Evolutionary conservation across 2,113 vertebrate genomes (phyloP), one percentile per base, ranked within the genome.

Genomic region (Turdus rufiventris): DNA sequence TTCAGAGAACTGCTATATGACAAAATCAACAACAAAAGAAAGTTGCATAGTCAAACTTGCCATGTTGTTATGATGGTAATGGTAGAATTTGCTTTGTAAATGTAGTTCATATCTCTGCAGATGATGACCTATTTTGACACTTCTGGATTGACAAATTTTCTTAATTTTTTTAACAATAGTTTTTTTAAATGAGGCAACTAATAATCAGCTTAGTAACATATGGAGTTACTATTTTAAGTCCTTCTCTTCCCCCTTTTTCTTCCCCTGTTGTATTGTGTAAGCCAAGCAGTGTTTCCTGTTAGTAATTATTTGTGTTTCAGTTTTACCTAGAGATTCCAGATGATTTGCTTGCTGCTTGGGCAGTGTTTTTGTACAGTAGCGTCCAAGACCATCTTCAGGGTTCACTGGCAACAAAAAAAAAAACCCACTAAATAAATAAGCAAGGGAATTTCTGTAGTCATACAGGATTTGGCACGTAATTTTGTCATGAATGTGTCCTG

Each of bases 261-360:
- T 26, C 20, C 8, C 4, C 26, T 85, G 1, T 56, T 95, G 36
- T 85, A 54, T 83, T 88, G 54, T 93, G 60, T 70, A 83, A 91
- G 87, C 71, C 74, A 94, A 56, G 47, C 71, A 88, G 71, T 76
- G 58, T 88, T 85, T 95, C 94, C 91, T 94, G 89, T 93, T 93
- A 80, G 62, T 62, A 85, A 70, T 95, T 92, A 65, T 91, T 94
- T 92, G 81, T 91, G 36, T 89, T 89, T 89, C 74, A 58, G 50
- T 73, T 90, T 90, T 86, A 85, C 92, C 72, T 90, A n/a, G 71
- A 66, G 63, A 66, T 93, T 95, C 62, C 54, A 72, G 38, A 42
- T 91, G 75, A 90, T 70, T 57, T 73, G 12, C 47, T 90, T 95
- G 61, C 60, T 88, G 34, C 43, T 66, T 91, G 48, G 43, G 15